These are phyloP conservation scores for Drosophila melanosoma DNA, from an alignment of 2,888 invertebrate species.

Conservation along the genomic window DNA sequence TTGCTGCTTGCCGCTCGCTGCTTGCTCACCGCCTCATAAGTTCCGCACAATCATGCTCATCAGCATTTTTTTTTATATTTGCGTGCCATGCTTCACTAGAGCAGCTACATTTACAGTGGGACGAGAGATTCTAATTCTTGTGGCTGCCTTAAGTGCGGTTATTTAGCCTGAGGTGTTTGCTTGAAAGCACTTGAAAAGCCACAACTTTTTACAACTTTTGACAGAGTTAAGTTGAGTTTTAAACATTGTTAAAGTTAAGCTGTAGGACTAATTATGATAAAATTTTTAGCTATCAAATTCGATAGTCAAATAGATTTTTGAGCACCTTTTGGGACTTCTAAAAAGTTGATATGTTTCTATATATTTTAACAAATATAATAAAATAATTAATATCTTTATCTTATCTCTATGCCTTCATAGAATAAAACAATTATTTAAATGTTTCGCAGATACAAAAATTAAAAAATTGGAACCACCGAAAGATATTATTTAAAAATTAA, in stretches of 20 bases:
- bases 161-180: constrained; percentile 1
- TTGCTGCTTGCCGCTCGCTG: constrained; percentile 42
- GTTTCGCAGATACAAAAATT: not conserved
- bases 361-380: not conserved
- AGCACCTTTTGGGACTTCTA: not conserved
- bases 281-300: not conserved
- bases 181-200: constrained; percentile 17
- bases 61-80: constrained; percentile 51
- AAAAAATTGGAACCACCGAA: not conserved
- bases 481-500: not conserved
- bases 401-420: not conserved
- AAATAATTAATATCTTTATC: no score
- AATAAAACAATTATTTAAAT: not conserved
- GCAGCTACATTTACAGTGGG: constrained; percentile 45
- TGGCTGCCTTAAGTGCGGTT: constrained; percentile 28
- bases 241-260: not conserved
- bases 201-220: constrained; percentile 8
- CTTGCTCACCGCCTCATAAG: constrained; percentile 55
- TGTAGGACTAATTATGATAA: not conserved
- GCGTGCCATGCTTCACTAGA: constrained; percentile 32
- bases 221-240: not conserved
- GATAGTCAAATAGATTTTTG: not conserved
- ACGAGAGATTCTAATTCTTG: not conserved
- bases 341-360: not conserved
- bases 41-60: constrained; percentile 77